Conservation (phyloP, 1,140 invertebrate genomes). For the Trachymyrmex septentrionalis region DNA sequence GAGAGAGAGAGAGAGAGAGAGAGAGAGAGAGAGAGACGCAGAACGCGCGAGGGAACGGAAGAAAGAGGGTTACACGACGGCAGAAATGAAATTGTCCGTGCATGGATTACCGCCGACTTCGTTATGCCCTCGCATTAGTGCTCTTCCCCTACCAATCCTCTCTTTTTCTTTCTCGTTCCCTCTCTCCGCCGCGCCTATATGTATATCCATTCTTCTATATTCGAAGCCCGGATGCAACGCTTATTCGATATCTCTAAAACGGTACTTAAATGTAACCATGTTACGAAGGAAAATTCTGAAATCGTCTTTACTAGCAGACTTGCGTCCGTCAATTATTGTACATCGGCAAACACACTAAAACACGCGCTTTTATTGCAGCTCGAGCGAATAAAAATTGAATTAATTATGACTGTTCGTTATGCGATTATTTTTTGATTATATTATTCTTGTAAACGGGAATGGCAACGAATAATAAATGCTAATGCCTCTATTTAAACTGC, state of each 20-base stretch:
- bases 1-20: not conserved
- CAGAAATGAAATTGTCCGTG: slow-evolving; percentile 78
- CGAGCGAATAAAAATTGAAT: slow-evolving; percentile 23
- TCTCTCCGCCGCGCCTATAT: slow-evolving; percentile 35
- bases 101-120: slow-evolving; percentile 78
- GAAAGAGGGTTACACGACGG: slow-evolving; percentile 71
- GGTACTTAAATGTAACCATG: slow-evolving; percentile 57
- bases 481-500: not conserved
- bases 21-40: slow-evolving; percentile 30
- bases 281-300: slow-evolving; percentile 19
- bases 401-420: slow-evolving; percentile 7
- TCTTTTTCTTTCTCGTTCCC: slow-evolving; percentile 42
- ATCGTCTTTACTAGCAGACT: not conserved
- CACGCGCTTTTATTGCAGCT: not conserved
- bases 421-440: slow-evolving; percentile 22
- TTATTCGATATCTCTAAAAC: slow-evolving; percentile 68
- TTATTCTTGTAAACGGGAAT: not conserved
- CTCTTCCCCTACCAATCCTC: slow-evolving; percentile 48
- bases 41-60: slow-evolving; percentile 68
- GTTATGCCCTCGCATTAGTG: slow-evolving; percentile 76
- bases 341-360: not conserved
- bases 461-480: slow-evolving; percentile 24
- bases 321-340: not conserved
- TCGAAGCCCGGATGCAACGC: slow-evolving; percentile 60
- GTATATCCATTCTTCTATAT: slow-evolving; percentile 67